Percentiles rank a stretch among this genome's conserved stretches.
Evolutionary conservation across 2,797 vertebrate species (phyloP).

Genomic region (Pipistrellus pipistrellus): DNA sequence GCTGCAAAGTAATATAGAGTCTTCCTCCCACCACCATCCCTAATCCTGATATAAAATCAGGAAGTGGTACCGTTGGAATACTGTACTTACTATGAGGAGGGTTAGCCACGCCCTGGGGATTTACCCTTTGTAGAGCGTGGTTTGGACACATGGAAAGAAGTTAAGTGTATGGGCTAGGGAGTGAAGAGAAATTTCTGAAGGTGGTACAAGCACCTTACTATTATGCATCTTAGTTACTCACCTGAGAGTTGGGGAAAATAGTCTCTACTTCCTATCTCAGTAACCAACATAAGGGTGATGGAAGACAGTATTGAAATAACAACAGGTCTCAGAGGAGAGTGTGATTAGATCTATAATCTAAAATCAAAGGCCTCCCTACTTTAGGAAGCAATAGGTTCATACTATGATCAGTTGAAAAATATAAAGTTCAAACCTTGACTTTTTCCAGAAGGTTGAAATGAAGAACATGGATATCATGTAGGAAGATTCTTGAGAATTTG

Average conservation of each 20-base stretch:
- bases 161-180: background rate
- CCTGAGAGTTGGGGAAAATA: background rate
- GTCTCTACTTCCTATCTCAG: background rate
- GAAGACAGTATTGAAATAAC: background rate
- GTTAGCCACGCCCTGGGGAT: no score
- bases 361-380: background rate
- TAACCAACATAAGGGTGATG: background rate
- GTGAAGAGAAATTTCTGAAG: background rate
- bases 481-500: background rate
- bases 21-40: no score
- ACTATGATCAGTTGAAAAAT: background rate
- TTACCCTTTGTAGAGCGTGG: background rate
- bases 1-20: background rate
- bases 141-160: background rate
- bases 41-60: background rate
- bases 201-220: background rate
- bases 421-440: background rate
- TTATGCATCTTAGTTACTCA: background rate
- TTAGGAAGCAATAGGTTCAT: background rate
- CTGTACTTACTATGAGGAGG: background rate
- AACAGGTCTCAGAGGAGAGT: background rate
- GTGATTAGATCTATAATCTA: background rate
- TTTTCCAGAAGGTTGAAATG: background rate
- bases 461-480: background rate
- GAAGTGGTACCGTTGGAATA: background rate